Conservation (phyloP, 2,113 vertebrate species). For the Ictalurus punctatus region DNA sequence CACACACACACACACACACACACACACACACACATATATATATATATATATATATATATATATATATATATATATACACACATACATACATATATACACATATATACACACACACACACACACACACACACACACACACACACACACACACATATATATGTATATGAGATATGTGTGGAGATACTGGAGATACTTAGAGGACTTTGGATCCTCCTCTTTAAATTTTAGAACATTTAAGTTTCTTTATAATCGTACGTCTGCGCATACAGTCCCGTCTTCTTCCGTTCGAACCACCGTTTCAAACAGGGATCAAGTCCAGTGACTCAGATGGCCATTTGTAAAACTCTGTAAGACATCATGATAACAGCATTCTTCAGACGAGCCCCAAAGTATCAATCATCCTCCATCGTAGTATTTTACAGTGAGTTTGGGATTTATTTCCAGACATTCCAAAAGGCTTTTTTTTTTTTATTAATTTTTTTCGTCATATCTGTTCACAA, state of each 20-base stretch:
- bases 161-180: no score
- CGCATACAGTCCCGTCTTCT: background rate
- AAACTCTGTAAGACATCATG: background rate
- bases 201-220: background rate
- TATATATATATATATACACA: no score
- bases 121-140: no score
- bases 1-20: no score
- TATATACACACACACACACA: no score
- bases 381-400: background rate
- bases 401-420: background rate
- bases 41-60: no score
- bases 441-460: background rate
- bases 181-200: background rate
- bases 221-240: background rate
- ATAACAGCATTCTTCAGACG: background rate
- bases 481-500: background rate
- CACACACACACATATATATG: no score
- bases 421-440: background rate
- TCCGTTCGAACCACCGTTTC: background rate
- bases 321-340: background rate
- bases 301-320: background rate
- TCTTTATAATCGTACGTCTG: background rate
- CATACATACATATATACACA: no score
- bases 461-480: background rate
- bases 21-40: no score